These are phyloP conservation scores for Diarsia brunnea DNA, from an alignment of 2,888 invertebrate genomes.

Conservation along the genomic window DNA sequence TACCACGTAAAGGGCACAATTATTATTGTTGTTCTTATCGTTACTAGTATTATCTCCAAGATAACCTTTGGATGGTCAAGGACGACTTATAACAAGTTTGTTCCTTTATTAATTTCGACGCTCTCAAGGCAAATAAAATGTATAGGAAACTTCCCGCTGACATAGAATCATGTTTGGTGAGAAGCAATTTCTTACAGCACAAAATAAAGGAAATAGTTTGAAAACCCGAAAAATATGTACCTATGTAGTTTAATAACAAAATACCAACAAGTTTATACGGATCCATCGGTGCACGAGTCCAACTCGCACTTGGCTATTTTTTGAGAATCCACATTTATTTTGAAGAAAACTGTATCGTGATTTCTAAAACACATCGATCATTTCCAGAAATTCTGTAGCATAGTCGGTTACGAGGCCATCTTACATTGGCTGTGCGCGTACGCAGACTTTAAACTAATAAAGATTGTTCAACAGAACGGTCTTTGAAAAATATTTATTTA, in stretches of 20 bases:
- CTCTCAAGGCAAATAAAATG: no score
- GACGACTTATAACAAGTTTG: background rate
- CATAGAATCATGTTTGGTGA: no score
- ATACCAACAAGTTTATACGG: no score
- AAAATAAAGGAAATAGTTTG: no score
- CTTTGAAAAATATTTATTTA: constrained; percentile 56
- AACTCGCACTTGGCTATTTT: background rate
- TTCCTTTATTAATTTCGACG: background rate
- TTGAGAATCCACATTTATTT: background rate
- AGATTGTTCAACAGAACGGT: constrained; percentile 54
- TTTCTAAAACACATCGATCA: background rate
- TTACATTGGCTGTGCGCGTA: background rate
- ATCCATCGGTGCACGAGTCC: no score
- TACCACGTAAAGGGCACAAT: constrained; percentile 9
- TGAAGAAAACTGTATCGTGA: background rate
- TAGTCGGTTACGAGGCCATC: background rate
- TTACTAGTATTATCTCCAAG: constrained; percentile 3
- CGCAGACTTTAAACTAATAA: constrained; percentile 59
- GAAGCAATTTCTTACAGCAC: no score
- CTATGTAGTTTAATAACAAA: no score
- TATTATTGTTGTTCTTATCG: background rate
- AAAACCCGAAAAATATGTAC: no score
- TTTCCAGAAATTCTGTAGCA: constrained; percentile 1
- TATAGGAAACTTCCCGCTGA: no score
- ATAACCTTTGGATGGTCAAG: constrained; percentile 33